Evolutionary conservation across 2,797 vertebrate genomes (phyloP), one percentile per base, ranked within the genome.

Genomic region (Gymnodraco acuticeps): DNA sequence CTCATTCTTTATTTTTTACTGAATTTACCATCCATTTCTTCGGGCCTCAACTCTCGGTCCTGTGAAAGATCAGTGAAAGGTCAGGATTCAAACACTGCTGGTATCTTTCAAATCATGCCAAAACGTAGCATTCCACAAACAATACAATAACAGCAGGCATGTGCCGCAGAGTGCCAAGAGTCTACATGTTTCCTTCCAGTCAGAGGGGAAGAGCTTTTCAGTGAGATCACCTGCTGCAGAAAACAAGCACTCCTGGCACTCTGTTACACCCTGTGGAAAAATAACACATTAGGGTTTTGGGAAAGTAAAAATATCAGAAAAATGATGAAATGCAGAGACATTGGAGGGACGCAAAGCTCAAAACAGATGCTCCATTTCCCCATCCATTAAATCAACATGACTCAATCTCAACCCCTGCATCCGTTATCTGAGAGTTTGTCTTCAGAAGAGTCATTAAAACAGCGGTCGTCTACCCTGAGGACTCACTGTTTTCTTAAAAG

Each of bases 41-140:
- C 98, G 0, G 98, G 97, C 70, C 98, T 96, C 82, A 99, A 87
- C 71, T 98, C 96, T 95, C 98, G 94, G 90, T 99, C 97, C 97
- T 99, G 94, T 83, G 93, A 93, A 88, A 73, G 87, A 83, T 92
- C 71, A 91, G 19, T 8, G 52, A 43, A 83, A 15, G 33, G 75
- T 93, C 76, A 90, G 63, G 16, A 48, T 51, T 17, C 45, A 73
- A 65, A 84, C 65, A 61, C 53, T 43, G 72, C 56, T 63, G 67
- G 72, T 46, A 66, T 56, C 52, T 52, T n/a, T 72, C 17, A 38
- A 78, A 80, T 54, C 42, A 67, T 71, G 83, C 84, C 83, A 78
- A 48, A 64, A 42, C 2, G 48, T 83, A 78, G 77, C 69, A 63
- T 45, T 71, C 31, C 53, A 80, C 60, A 65, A 70, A 78, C 73